Percentiles rank a stretch among this genome's conserved stretches.
Conservation (phyloP, 1,140 invertebrate species). For the Chionoecetes opilio region DNA sequence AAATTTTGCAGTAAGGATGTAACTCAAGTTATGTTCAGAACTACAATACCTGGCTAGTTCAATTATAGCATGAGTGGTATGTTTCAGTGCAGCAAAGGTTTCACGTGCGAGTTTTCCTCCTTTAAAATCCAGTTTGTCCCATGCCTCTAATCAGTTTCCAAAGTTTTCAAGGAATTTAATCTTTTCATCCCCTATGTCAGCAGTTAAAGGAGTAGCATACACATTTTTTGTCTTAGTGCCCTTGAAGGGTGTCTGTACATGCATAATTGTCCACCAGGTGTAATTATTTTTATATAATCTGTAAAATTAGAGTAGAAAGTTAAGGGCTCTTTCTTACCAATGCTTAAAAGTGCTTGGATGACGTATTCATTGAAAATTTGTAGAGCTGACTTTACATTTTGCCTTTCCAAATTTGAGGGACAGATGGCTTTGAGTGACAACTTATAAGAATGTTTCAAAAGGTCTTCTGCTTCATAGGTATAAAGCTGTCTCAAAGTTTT, state of each 20-base stretch:
- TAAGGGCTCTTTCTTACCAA: slow-evolving; percentile 54
- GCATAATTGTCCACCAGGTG: slow-evolving; percentile 71
- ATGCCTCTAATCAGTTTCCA: slow-evolving; percentile 24
- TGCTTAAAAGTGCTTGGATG: slow-evolving; percentile 43
- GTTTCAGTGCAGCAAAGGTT: slow-evolving; percentile 43
- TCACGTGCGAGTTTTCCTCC: slow-evolving; percentile 46
- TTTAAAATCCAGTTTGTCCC: slow-evolving; percentile 24
- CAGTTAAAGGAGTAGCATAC: slow-evolving; percentile 66
- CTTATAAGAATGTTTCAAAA: slow-evolving; percentile 73
- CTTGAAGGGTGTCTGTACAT: slow-evolving; percentile 73
- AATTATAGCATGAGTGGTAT: slow-evolving; percentile 42
- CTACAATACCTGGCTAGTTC: slow-evolving; percentile 23
- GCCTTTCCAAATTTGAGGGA: slow-evolving; percentile 72
- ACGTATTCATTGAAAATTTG: slow-evolving; percentile 77
- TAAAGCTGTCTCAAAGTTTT: background rate
- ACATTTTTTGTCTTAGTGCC: slow-evolving; percentile 24
- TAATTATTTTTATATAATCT: slow-evolving; percentile 70
- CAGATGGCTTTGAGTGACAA: slow-evolving; percentile 57
- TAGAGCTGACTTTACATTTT: slow-evolving; percentile 77
- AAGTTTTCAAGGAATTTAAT: background rate
- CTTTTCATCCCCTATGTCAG: slow-evolving; percentile 51
- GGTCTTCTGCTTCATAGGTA: background rate
- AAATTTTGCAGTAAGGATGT: slow-evolving; percentile 40
- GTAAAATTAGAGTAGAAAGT: background rate
- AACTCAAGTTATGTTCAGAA: background rate